These are phyloP conservation scores for Rhinolophus sinicus DNA, from an alignment of 2,113 vertebrate genomes.

Conservation along the genomic window DNA sequence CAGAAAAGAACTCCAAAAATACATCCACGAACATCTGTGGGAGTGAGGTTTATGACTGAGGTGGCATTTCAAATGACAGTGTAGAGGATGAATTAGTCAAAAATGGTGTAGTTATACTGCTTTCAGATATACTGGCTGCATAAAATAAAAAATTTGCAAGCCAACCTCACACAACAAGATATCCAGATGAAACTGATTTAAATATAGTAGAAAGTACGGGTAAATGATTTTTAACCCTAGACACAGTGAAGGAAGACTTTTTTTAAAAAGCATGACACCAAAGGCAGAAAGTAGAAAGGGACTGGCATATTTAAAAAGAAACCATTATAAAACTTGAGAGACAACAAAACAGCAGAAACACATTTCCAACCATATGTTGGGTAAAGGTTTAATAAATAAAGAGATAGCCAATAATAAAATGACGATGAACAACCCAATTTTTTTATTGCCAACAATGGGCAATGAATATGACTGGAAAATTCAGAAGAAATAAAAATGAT, in stretches of 20 bases:
- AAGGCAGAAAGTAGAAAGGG: not conserved
- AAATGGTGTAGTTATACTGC: not conserved
- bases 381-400: constrained; percentile 6
- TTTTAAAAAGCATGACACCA: not conserved
- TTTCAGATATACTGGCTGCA: not conserved
- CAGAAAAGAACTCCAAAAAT: not conserved
- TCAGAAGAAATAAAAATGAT: not conserved
- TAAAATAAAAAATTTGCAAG: not conserved
- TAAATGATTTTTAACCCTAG: not conserved
- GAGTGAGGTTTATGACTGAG: not conserved
- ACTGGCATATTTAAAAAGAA: not conserved
- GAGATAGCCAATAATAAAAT: constrained; percentile 30
- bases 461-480: not conserved
- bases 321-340: not conserved
- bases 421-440: not conserved
- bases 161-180: not conserved
- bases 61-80: not conserved
- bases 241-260: not conserved
- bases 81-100: not conserved
- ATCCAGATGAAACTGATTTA: not conserved
- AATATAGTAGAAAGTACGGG: not conserved
- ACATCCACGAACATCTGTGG: not conserved
- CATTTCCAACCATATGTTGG: not conserved
- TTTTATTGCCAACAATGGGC: not conserved
- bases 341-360: not conserved